Base-by-base conservation (phyloP, 2,113 vertebrate genomes). In the Cololabis saira region DNA sequence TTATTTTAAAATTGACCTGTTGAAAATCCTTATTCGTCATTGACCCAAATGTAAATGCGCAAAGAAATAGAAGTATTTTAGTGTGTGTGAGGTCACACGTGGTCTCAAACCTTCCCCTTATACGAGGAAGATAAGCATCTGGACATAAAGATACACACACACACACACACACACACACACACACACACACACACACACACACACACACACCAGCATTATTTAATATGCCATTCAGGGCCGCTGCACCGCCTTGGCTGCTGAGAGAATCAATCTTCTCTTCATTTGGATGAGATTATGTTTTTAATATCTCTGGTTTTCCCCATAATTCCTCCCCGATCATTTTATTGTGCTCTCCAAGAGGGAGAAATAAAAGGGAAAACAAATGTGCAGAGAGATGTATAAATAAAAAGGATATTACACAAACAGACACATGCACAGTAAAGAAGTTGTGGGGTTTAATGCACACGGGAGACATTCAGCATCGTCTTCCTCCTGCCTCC, bases 271-370 rank as follows among this genome's bases (percentile, higher is more conserved):
- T 91, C 69, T 85, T 71, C 61, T 84, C 74, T 78, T 64, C 33
- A 78, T 84, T 89, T 80, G 68, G 80, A 86, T 80, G 76, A 89
- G 87, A 92, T 92, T 92, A 90, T 61, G 56, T 86, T 91, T 90
- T 91, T 92, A 92, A 92, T 92, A 93, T 91, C 68, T 69, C 67
- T 72, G 77, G 74, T 82, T 90, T 90, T 88, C 68, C 58, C 66
- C 75, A 73, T 82, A 89, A 90, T 90, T 85, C 89, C 83, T 83
- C 59, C 69, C 63, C 63, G 74, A 73, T 88, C 68, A 91, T 85
- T 87, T 82, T 83, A 76, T 83, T 77, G 44, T 60, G 68, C 59
- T 67, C 62, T 61, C 41, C 27, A 77, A 91, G 81, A 69, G 53
- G 74, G 73, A 54, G 54, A 16, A 50, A 78, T 21, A 52, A 63